Evolutionary conservation across 2,113 vertebrate species (phyloP), one percentile per base, ranked within the genome.

Genomic region (Gallinago undulata): DNA sequence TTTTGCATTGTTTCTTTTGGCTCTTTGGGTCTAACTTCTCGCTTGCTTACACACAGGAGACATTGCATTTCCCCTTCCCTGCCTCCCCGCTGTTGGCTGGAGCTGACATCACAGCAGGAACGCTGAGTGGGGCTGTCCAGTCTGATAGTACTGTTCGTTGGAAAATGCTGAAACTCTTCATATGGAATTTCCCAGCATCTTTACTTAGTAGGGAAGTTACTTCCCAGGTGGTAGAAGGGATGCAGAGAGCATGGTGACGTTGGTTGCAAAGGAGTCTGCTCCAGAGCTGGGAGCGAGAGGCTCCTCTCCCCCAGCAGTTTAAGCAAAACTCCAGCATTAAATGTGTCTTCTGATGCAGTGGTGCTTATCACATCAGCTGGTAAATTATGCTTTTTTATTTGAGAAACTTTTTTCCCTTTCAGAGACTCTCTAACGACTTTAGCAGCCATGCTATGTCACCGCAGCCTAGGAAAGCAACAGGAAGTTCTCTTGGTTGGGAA

Each of bases 371-470:
- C 13, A 12, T 6, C 11, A 57, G 45, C 55, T 77, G 59, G 41
- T 35, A n/a, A 31, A 3, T 11, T 3, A 3, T 12, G 1, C 5
- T 30, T 33, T 33, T n/a, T 33, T 51, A 23, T 6, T 33, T 2
- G 7, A 62, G 63, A 73, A 7, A 6, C 2, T 47, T 68, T 56
- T 35, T 48, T 94, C 31, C 47, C 23, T 68, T 33, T 55, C 66
- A 72, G 39, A 74, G 39, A 3, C 31, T 35, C 4, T 14, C 33
- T n/a, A 7, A 5, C 3, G 22, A n/a, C 22, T 39, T 56, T 2
- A 59, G 60, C 0, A 3, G 33, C 21, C n/a, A 43, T 55, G 69
- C 64, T 24, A 33, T 18, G 33, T 74, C 27, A 33, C 15, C 6
- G 11, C 69, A 84, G 31, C 24, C 64, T 19, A 0, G 41, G 60